Evolutionary conservation across 1,140 invertebrate genomes (phyloP).

Genomic region (Rhynchophorus ferrugineus): DNA sequence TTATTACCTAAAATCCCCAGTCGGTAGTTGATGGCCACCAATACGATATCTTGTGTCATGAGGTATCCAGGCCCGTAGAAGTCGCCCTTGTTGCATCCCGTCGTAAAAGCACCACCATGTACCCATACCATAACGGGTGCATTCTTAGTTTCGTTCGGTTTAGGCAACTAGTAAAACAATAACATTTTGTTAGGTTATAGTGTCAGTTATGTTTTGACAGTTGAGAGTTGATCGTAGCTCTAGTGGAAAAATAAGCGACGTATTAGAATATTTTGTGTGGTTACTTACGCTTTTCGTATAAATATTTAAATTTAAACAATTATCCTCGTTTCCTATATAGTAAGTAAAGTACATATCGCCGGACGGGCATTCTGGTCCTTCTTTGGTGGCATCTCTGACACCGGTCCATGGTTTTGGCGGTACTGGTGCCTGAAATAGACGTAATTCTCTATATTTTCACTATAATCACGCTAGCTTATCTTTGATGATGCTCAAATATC

Average conservation of each 20-base stretch:
- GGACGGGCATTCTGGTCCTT: conserved; percentile 41
- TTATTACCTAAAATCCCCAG: conserved; percentile 41
- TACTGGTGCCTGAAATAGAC: conserved; percentile 44
- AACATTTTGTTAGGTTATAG: too few relatives aligned
- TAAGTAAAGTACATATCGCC: conserved; percentile 36
- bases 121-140: conserved; percentile 27
- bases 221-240: too few relatives aligned
- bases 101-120: conserved; percentile 21
- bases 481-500: too few relatives aligned
- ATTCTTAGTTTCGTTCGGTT: too few relatives aligned
- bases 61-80: conserved; percentile 54
- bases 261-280: too few relatives aligned
- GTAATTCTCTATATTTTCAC: too few relatives aligned
- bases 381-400: conserved; percentile 44
- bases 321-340: conserved; percentile 46
- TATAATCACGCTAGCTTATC: too few relatives aligned
- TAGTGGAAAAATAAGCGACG: too few relatives aligned
- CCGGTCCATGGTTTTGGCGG: conserved; percentile 49
- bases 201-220: too few relatives aligned
- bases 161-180: conserved; percentile 51
- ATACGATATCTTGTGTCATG: conserved; percentile 47
- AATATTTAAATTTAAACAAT: conserved; percentile 79
- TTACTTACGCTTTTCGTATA: conserved; percentile 53
- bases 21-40: conserved; percentile 45
- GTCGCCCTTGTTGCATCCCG: conserved; percentile 39